Evolutionary conservation across 2,113 vertebrate genomes (phyloP).

Genomic region (Pseudorectes ferrugineus): DNA sequence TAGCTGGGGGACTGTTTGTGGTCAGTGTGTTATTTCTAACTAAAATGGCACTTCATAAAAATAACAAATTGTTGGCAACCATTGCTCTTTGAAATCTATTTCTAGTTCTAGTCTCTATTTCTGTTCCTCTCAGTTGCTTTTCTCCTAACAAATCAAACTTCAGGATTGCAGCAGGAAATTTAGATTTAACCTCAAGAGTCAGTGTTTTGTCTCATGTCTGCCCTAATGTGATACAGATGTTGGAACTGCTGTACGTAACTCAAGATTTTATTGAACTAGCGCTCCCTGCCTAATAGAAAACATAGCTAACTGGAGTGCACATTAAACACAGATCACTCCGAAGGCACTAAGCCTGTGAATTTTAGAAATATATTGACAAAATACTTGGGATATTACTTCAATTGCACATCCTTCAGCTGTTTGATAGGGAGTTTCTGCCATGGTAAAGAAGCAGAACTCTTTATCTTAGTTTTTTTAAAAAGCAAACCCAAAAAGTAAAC

Average conservation of each 20-base stretch:
- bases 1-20: constrained; percentile 41
- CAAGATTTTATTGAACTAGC: constrained; percentile 66
- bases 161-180: constrained; percentile 77
- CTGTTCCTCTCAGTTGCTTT: constrained; percentile 63
- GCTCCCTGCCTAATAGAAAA: constrained; percentile 72
- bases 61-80: constrained; percentile 62
- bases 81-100: constrained; percentile 56
- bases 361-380: constrained; percentile 25
- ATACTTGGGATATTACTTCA: constrained; percentile 51
- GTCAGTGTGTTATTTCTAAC: constrained; percentile 47
- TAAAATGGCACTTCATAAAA: constrained; percentile 62
- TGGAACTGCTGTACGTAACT: constrained; percentile 68
- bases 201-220: constrained; percentile 79
- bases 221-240: constrained; percentile 78
- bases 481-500: neutral
- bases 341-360: constrained; percentile 42
- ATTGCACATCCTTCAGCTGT: constrained; percentile 21
- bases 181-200: constrained; percentile 79
- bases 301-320: constrained; percentile 53
- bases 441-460: neutral
- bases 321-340: constrained; percentile 54
- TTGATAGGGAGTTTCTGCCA: neutral
- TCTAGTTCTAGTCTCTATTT: constrained; percentile 55
- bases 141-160: constrained; percentile 70
- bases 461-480: neutral